Percentiles rank a stretch among this genome's conserved stretches.
phyloP scores from a whole-genome alignment of 2,797 vertebrate species.

The Petrocephalus schoutedeni region DNA sequence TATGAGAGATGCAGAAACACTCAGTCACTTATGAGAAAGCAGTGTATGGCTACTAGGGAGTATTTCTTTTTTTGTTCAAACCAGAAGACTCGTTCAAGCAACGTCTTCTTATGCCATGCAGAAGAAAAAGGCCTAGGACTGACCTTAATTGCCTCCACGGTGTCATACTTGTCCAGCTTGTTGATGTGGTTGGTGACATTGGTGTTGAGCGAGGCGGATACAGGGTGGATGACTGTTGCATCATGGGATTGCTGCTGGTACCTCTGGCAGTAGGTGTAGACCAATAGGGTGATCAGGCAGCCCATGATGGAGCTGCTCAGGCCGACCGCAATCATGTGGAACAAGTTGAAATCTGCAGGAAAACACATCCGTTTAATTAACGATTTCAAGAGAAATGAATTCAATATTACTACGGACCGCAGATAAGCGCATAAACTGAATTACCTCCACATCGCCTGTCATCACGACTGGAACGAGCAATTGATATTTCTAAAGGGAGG shows the following conservation, averaged over 20 bases:
- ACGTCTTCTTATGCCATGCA: neutral
- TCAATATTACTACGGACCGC: neutral
- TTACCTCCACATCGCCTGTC: conserved; percentile 88
- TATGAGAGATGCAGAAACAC: conserved; percentile 15
- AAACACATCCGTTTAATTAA: neutral
- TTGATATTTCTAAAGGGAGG: conserved; percentile 77
- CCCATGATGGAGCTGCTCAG: conserved; percentile 93
- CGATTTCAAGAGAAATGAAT: neutral
- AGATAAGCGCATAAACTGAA: conserved; percentile 16
- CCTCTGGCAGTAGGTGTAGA: conserved; percentile 93
- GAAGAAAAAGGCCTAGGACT: conserved; percentile 36
- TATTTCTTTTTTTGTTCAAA: neutral
- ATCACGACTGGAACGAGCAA: conserved; percentile 85
- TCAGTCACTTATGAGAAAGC: conserved; percentile 59
- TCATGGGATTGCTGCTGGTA: conserved; percentile 94
- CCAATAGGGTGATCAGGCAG: conserved; percentile 86
- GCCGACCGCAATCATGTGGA: conserved; percentile 94
- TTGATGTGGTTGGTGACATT: conserved; percentile 98
- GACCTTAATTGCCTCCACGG: conserved; percentile 96
- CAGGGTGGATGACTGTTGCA: conserved; percentile 91
- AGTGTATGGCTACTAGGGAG: conserved; percentile 43
- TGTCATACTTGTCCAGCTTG: conserved; percentile 96
- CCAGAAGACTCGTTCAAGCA: neutral
- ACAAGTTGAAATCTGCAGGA: conserved; percentile 85
- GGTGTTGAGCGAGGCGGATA: conserved; percentile 90